Conservation (phyloP, 2,113 vertebrate genomes). For the Parotia lawesii region DNA sequence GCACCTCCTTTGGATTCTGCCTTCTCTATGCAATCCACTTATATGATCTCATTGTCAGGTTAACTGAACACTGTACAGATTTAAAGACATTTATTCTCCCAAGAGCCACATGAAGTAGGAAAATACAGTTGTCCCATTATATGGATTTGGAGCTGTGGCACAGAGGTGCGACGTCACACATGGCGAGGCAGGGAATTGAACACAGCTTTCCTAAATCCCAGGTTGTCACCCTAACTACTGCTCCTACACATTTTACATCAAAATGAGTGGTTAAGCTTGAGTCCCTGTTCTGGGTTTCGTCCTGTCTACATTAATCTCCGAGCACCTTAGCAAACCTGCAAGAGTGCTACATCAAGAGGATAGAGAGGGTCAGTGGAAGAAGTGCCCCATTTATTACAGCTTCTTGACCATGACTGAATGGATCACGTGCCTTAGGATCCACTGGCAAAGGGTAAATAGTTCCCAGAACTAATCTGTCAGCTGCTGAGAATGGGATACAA, state of each 20-base stretch:
- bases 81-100: constrained; percentile 30
- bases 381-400: background rate
- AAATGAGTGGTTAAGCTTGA: background rate
- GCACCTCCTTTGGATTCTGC: background rate
- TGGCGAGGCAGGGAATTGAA: background rate
- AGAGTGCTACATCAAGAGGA: background rate
- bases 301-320: background rate
- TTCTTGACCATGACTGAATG: background rate
- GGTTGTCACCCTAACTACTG: constrained; percentile 2
- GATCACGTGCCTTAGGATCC: background rate
- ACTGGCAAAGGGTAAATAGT: background rate
- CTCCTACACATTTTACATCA: background rate
- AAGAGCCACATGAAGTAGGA: background rate
- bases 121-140: constrained; percentile 28
- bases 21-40: background rate
- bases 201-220: constrained; percentile 7
- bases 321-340: background rate
- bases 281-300: background rate
- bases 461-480: constrained; percentile 1
- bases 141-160: background rate
- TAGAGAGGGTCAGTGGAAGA: background rate
- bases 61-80: constrained; percentile 8
- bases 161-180: background rate
- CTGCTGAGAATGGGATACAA: background rate
- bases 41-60: background rate